These are phyloP conservation scores for Anticlea derivata DNA, from an alignment of 2,888 invertebrate species.

Conservation along the genomic window DNA sequence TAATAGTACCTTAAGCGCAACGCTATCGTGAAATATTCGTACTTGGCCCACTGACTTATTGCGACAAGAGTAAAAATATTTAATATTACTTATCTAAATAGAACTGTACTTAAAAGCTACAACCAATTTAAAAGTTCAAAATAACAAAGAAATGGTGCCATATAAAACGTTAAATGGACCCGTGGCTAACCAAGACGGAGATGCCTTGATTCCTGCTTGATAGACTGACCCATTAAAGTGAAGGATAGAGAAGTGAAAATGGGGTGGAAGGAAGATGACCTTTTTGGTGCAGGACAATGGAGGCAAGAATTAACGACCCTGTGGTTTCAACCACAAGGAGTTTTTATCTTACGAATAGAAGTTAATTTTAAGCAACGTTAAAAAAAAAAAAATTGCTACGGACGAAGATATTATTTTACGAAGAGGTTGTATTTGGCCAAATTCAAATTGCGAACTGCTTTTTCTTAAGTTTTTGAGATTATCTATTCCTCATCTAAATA, in stretches of 20 bases:
- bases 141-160: neutral
- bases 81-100: too few relatives aligned
- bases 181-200: constrained; percentile 9
- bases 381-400: too few relatives aligned
- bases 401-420: neutral
- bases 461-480: too few relatives aligned
- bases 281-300: constrained; percentile 22
- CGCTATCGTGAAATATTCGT: too few relatives aligned
- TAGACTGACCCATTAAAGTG: constrained; percentile 25
- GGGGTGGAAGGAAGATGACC: constrained; percentile 23
- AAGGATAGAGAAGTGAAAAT: constrained; percentile 21
- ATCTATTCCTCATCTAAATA: too few relatives aligned
- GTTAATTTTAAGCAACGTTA: neutral
- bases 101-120: neutral
- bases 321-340: constrained; percentile 2
- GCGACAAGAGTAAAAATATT: too few relatives aligned
- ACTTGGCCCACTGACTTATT: too few relatives aligned
- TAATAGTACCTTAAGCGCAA: too few relatives aligned
- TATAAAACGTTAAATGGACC: neutral
- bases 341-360: constrained; percentile 7
- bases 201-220: constrained; percentile 21
- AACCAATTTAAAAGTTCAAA: neutral
- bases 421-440: neutral
- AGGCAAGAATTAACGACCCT: constrained; percentile 16
- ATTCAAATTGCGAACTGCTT: neutral